Evolutionary conservation across 92 coral and sea anemone species (phyloP).

Genomic region (Zoanthus sociatus): DNA sequence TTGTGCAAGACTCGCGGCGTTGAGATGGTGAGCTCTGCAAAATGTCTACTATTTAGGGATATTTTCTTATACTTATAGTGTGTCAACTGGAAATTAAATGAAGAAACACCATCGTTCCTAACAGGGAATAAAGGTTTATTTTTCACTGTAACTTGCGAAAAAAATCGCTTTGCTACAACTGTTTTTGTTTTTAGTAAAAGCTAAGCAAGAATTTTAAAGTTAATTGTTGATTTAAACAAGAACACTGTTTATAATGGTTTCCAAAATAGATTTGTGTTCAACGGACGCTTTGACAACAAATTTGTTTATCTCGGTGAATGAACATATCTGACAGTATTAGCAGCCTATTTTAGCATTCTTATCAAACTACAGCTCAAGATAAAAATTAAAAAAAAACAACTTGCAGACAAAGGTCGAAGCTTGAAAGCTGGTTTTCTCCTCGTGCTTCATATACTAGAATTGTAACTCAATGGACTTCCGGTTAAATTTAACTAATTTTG

Average conservation of each 20-base stretch:
- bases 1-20: not conserved
- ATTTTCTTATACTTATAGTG: not conserved
- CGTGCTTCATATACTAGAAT: not conserved
- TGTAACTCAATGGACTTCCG: conserved; percentile 22
- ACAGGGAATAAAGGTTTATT: not conserved
- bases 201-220: too few relatives aligned
- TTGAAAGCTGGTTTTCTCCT: conserved; percentile 8
- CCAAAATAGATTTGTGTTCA: not conserved
- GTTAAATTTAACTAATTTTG: conserved; percentile 21
- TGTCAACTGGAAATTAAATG: not conserved
- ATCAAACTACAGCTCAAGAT: conserved; percentile 18
- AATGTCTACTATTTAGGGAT: not conserved
- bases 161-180: not conserved
- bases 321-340: conserved; percentile 11
- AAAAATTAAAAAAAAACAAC: not conserved
- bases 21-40: not conserved
- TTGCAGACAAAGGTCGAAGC: conserved; percentile 14
- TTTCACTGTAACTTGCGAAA: not conserved
- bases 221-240: too few relatives aligned
- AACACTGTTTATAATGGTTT: too few relatives aligned
- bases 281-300: not conserved
- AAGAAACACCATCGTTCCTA: not conserved
- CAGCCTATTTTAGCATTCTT: not conserved
- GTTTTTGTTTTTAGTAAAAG: not conserved
- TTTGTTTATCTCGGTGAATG: not conserved